Evolutionary conservation across 2,888 invertebrate genomes (phyloP), one percentile per base, ranked within the genome.

Genomic region (Oasisia sp.): DNA sequence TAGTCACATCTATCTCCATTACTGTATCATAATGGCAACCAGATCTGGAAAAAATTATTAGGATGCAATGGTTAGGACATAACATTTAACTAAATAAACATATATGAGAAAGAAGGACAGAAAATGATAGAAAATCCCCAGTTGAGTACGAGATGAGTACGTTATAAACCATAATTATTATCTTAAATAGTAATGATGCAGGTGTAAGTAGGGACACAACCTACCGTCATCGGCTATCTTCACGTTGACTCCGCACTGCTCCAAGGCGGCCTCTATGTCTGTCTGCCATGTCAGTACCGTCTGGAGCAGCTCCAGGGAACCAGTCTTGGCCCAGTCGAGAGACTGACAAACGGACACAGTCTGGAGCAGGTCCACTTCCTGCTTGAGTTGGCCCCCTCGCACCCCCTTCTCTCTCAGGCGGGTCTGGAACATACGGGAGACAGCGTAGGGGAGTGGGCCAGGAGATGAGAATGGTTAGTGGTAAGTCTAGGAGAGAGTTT

Each of bases 191-290:
- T 56, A 19, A 56, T 56, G 12, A 56, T 14, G 19, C 11, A 11
- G 74, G 8, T 19, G 12, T 27, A 27, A 74, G 7, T 74, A n/a
- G 32, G n/a, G 27, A 90, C 14, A 8, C 32, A n/a, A 91, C 94
- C 93, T 93, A 96, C 96, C 94, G 92, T 96, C 96, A 92, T 95
- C 95, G 7, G 96, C 95, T 2, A 96, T 93, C 92, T 95, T 95
- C 32, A 95, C 94, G 93, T 96, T 95, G 91, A 95, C 95, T 8
- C 96, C 96, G 94, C 96, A 96, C 89, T 95, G 94, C 92, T 95
- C 95, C 27, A 96, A 93, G 12, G 95, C 95, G 27, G 92, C 93
- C 92, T 96, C 96, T 32, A 95, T 95, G 11, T 94, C 94, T 14
- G 94, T 93, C 93, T 95, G 94, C 96, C 96, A 96, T 7, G 93